Evolutionary conservation across 2,888 invertebrate genomes (phyloP).

Genomic region (Anaspis maculata): DNA sequence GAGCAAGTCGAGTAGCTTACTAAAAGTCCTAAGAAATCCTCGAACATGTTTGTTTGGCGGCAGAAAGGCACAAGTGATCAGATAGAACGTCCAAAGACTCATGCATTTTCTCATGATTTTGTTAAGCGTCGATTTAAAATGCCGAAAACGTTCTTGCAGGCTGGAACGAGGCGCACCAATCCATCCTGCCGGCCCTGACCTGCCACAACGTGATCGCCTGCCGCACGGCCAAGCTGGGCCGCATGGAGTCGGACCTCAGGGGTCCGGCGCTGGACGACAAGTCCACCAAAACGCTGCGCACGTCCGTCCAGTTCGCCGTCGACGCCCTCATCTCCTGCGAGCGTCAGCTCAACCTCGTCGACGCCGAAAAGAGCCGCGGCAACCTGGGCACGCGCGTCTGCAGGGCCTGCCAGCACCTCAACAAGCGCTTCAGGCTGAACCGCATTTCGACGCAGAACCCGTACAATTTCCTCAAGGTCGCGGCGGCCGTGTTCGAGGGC

Average conservation of each 20-base stretch:
- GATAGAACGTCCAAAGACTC: too few relatives aligned
- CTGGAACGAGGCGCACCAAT: slow-evolving; percentile 6
- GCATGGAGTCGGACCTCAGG: slow-evolving; percentile 13
- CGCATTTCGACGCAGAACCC: slow-evolving; percentile 28
- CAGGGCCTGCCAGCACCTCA: slow-evolving; percentile 30
- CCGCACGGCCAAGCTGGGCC: slow-evolving; percentile 2
- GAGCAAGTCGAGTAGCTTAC: too few relatives aligned
- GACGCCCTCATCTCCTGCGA: slow-evolving; percentile 53
- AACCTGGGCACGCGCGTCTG: slow-evolving; percentile 55
- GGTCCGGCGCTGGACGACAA: slow-evolving; percentile 34
- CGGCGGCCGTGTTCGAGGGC: slow-evolving; percentile 56
- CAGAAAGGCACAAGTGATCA: too few relatives aligned
- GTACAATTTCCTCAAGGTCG: slow-evolving; percentile 31
- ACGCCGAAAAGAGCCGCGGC: slow-evolving; percentile 49
- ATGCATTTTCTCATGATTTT: too few relatives aligned
- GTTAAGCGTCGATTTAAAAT: too few relatives aligned
- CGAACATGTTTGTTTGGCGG: too few relatives aligned
- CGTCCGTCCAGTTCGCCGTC: slow-evolving; percentile 40
- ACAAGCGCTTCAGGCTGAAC: slow-evolving; percentile 22
- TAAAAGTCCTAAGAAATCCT: too few relatives aligned
- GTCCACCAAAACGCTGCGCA: slow-evolving; percentile 29
- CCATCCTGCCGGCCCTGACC: slow-evolving; percentile 4
- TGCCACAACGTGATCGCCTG: slow-evolving; percentile 4
- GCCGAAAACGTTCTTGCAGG: too few relatives aligned
- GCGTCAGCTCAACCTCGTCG: slow-evolving; percentile 55